Evolutionary conservation across 2,888 invertebrate species (phyloP).

Genomic region (Cataglyphis rosenhaueri): DNA sequence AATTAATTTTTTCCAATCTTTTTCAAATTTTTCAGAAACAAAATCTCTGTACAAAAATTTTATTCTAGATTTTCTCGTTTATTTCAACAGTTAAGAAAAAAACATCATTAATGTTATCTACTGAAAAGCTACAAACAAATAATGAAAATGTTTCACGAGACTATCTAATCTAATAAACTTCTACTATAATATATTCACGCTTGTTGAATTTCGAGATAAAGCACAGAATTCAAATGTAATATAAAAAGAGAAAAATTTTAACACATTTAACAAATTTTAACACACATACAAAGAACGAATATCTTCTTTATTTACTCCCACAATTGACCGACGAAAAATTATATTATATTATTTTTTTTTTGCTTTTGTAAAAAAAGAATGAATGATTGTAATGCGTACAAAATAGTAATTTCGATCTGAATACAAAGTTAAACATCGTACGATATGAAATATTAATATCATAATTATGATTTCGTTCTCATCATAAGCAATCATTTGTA

Average conservation of each 20-base stretch:
- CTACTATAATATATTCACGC: constrained; percentile 25
- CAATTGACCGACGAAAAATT: constrained; percentile 7
- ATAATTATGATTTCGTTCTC: neutral
- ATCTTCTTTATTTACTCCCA: constrained; percentile 2
- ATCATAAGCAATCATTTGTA: neutral
- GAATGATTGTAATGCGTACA: neutral
- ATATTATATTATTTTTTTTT: neutral
- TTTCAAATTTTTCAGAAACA: neutral
- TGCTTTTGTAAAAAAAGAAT: neutral
- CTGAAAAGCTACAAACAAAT: constrained; percentile 25
- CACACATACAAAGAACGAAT: neutral
- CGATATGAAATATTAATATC: neutral
- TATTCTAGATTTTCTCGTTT: neutral
- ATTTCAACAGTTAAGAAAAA: neutral
- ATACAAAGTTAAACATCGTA: constrained; percentile 5
- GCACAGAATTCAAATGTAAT: constrained; percentile 19
- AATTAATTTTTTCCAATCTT: neutral
- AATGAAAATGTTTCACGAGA: constrained; percentile 20
- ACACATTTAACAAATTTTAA: no score
- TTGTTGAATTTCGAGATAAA: constrained; percentile 23
- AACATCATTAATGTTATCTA: neutral
- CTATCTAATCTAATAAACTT: neutral
- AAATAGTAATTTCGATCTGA: neutral
- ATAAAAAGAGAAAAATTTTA: neutral
- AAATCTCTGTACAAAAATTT: neutral